These are phyloP conservation scores for Ichneumoninae sp. DNA, from an alignment of 2,888 invertebrate species.

Conservation along the genomic window DNA sequence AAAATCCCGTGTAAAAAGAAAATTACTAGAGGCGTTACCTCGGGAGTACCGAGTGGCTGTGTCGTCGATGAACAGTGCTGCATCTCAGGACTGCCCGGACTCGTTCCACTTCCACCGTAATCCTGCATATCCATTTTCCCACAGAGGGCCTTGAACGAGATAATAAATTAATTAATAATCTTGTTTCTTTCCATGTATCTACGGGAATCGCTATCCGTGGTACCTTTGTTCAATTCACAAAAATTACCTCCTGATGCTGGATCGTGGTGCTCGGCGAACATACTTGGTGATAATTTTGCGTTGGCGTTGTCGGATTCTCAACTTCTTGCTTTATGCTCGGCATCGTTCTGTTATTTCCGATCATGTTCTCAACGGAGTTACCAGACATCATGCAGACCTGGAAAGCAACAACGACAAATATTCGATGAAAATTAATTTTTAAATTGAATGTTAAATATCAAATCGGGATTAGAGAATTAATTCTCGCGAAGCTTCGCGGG, in stretches of 20 bases:
- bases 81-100: constrained; percentile 92
- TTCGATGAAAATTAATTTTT: neutral
- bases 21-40: constrained; percentile 81
- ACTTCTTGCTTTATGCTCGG: constrained; percentile 87
- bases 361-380: constrained; percentile 79
- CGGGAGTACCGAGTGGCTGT: constrained; percentile 87
- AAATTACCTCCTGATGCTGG: constrained; percentile 82
- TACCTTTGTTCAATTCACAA: constrained; percentile 18
- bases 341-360: constrained; percentile 84
- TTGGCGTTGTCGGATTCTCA: constrained; percentile 83
- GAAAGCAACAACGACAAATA: constrained; percentile 11
- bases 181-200: neutral
- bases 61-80: constrained; percentile 97
- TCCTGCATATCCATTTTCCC: constrained; percentile 81
- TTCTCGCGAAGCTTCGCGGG: constrained; percentile 13
- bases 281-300: constrained; percentile 82
- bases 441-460: neutral
- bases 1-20: neutral
- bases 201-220: neutral
- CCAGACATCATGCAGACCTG: constrained; percentile 91
- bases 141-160: constrained; percentile 74
- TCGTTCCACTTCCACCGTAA: constrained; percentile 85
- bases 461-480: neutral
- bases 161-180: constrained; percentile 8
- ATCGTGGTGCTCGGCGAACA: constrained; percentile 84